These are phyloP conservation scores for Spea multiplicata DNA, from an alignment of 2,113 vertebrate species.

Conservation along the genomic window DNA sequence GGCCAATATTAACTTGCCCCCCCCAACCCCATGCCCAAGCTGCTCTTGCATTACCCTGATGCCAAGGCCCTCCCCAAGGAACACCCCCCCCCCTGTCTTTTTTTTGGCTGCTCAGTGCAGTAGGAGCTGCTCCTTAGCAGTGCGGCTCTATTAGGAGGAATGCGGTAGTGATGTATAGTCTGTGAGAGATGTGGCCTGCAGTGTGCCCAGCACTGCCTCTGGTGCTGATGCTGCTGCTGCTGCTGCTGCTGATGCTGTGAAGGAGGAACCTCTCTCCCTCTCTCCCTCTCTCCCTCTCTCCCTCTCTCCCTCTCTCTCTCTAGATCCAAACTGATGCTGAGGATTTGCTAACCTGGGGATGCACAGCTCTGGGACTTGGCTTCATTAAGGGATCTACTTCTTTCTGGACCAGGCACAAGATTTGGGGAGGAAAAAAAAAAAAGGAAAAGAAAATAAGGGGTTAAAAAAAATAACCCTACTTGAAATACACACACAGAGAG, in stretches of 20 bases:
- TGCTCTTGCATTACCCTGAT: conserved; percentile 18
- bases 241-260: conserved; percentile 51
- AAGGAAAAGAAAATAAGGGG: neutral
- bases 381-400: conserved; percentile 51
- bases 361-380: conserved; percentile 50
- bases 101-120: conserved; percentile 18
- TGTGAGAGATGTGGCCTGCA: conserved; percentile 71
- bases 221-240: conserved; percentile 50
- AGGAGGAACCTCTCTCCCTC: conserved; percentile 22
- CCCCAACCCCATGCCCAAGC: conserved; percentile 1
- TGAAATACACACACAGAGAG: conserved; percentile 35
- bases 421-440: neutral
- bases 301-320: conserved; percentile 24
- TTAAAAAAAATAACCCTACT: neutral
- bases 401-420: conserved; percentile 15
- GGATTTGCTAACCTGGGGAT: conserved; percentile 68
- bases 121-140: conserved; percentile 50
- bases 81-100: neutral
- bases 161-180: conserved; percentile 78
- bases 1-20: conserved; percentile 26
- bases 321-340: conserved; percentile 53
- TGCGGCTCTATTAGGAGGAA: conserved; percentile 75
- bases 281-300: conserved; percentile 26
- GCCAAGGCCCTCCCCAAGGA: neutral
- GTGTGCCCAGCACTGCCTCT: conserved; percentile 60